phyloP scores from a whole-genome alignment of 1,140 invertebrate genomes.

The Pseudomyrmex cubaensis region DNA sequence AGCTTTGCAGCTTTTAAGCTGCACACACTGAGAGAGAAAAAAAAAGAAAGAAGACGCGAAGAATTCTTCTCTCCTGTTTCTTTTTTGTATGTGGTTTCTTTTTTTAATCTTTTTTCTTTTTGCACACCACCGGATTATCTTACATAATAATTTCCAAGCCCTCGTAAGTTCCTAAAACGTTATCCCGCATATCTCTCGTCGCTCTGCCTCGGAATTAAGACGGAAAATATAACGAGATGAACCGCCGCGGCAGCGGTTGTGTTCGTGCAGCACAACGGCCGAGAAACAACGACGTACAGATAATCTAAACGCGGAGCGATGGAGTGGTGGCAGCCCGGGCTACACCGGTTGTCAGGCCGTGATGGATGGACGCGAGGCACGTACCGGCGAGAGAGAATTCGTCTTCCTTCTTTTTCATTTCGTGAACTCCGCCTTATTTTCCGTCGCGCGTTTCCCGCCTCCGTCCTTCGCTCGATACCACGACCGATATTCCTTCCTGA shows the following conservation, averaged over 20 bases:
- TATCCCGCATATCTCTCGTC: conserved; percentile 41
- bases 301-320: conserved; percentile 77
- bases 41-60: neutral
- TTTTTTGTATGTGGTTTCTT: conserved; percentile 8
- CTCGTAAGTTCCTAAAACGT: conserved; percentile 36
- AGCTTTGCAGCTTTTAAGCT: conserved; percentile 45
- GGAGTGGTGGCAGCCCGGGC: conserved; percentile 73
- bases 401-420: conserved; percentile 61
- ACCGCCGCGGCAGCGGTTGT: conserved; percentile 16
- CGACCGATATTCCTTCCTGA: conserved; percentile 18
- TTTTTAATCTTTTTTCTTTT: conserved; percentile 2
- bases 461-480: conserved; percentile 25
- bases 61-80: conserved; percentile 1
- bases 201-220: conserved; percentile 57
- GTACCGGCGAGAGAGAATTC: conserved; percentile 69
- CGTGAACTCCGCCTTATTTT: conserved; percentile 64
- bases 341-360: conserved; percentile 72
- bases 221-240: conserved; percentile 62
- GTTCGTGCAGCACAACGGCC: conserved; percentile 51
- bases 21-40: neutral
- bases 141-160: conserved; percentile 51
- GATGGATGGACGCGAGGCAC: conserved; percentile 75
- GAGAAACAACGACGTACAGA: conserved; percentile 64
- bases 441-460: conserved; percentile 46
- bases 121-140: conserved; percentile 28